Base-by-base conservation (phyloP, 1,140 invertebrate species). In the Diabrotica undecimpunctata region DNA sequence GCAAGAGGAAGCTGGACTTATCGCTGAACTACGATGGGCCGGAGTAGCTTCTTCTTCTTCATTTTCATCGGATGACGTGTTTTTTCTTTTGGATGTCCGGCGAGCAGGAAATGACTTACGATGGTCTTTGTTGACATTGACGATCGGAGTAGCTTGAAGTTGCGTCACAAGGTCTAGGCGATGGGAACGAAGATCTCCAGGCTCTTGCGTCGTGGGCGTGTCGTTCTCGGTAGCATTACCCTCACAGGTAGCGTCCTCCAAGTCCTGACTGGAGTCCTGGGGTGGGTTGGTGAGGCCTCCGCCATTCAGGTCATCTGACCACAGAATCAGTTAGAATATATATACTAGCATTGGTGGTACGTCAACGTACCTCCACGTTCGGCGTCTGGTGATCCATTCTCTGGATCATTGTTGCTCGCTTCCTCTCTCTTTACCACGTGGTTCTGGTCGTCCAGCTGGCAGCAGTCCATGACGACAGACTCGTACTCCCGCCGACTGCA, bases 381-480 rank as follows among this genome's bases (percentile, higher is more conserved):
- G n/a, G 89, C 87, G 74, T 92, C 91, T 0, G 92, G 91, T 3
- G 92, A 93, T 50, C 90, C 91, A 74, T 92, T 91, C 74, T 93
- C 92, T 37, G 91, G 90, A 76, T 94, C 92, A 70, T 88, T 86
- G 50, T 87, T 87, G n/a, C 84, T 83, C 5, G 87, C 81, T 72
- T 94, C 91, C 81, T 94, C 92, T 66, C 90, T 81, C 75, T 93
- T 94, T 7, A 87, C 85, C 69, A 86, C 86, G 77, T 87, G 87
- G 13, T 88, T 86, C 65, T 85, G 89, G 66, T 92, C 90, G 75
- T 93, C 91, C 74, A 97, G 78, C 81, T 97, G 95, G 77, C 92
- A 95, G 75, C 90, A 91, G 79, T 97, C 95, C 88, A 97, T 90
- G 50, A 97, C 90, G 46, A 95, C 84, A 78, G 94, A 92, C 70